Conservation (phyloP, 2,888 invertebrate species). For the Pomacea canaliculata region DNA sequence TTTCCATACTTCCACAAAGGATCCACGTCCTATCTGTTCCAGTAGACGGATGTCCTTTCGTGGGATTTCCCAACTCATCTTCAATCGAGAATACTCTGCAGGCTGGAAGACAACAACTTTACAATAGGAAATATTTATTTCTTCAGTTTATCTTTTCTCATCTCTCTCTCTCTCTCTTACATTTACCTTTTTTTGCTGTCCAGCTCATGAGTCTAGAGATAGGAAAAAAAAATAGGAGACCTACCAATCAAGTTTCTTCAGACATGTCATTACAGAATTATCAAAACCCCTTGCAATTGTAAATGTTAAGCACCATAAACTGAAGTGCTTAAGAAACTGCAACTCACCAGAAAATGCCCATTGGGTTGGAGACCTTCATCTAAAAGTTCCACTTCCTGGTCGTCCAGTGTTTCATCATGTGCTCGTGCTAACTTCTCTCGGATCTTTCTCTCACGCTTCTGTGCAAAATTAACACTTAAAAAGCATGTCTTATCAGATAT, state of each 20-base stretch:
- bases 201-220: no score
- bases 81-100: conserved; percentile 52
- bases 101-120: conserved; percentile 32
- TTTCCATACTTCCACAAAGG: conserved; percentile 61
- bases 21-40: conserved; percentile 56
- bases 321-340: no score
- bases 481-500: no score
- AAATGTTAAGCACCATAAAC: no score
- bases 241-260: no score
- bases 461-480: neutral
- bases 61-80: conserved; percentile 60
- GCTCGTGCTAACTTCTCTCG: conserved; percentile 52
- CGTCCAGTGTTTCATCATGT: conserved; percentile 61
- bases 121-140: neutral
- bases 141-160: neutral
- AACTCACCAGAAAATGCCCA: conserved; percentile 39
- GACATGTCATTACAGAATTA: no score
- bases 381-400: conserved; percentile 60
- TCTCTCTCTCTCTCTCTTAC: neutral
- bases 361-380: conserved; percentile 57
- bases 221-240: no score
- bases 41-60: conserved; percentile 55
- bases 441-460: conserved; percentile 41
- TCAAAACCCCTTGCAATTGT: no score
- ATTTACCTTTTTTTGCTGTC: no score